phyloP scores from a whole-genome alignment of 2,888 invertebrate species.

The Platerodrilus igneus region DNA sequence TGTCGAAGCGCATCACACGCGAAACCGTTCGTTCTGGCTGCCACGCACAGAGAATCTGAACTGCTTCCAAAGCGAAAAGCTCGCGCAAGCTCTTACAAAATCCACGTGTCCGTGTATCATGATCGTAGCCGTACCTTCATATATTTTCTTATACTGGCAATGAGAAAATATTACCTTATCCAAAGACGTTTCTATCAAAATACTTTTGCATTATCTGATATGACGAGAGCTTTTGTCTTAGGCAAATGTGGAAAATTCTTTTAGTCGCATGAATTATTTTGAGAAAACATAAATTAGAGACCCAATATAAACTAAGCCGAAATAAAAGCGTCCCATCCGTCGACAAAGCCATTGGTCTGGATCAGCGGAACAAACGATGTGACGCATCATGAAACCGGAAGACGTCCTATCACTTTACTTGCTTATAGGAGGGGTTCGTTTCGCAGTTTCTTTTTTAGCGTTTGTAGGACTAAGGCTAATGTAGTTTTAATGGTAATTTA shows the following conservation, averaged over 20 bases:
- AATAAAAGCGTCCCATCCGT: constrained; percentile 33
- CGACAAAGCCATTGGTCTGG: constrained; percentile 36
- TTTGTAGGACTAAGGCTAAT: too few relatives aligned
- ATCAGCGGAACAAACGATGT: constrained; percentile 42
- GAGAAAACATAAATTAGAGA: constrained; percentile 31
- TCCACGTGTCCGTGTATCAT: constrained; percentile 28
- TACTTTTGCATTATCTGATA: constrained; percentile 17
- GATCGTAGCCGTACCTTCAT: constrained; percentile 19
- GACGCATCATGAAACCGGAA: constrained; percentile 44
- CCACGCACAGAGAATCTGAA: constrained; percentile 31
- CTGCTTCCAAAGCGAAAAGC: constrained; percentile 17
- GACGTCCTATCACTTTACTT: constrained; percentile 38
- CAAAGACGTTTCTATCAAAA: constrained; percentile 22
- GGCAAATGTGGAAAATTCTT: constrained; percentile 22
- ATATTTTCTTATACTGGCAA: constrained; percentile 26
- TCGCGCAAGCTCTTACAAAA: constrained; percentile 34
- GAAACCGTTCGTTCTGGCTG: constrained; percentile 29
- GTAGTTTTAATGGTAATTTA: too few relatives aligned
- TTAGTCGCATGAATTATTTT: constrained; percentile 30
- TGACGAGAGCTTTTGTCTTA: constrained; percentile 21
- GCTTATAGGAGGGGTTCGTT: constrained; percentile 32
- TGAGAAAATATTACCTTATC: constrained; percentile 26
- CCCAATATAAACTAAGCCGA: constrained; percentile 29
- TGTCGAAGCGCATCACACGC: constrained; percentile 37
- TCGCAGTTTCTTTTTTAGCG: too few relatives aligned